phyloP scores from a whole-genome alignment of 1,140 invertebrate species.

The Oedothorax gibbosus region DNA sequence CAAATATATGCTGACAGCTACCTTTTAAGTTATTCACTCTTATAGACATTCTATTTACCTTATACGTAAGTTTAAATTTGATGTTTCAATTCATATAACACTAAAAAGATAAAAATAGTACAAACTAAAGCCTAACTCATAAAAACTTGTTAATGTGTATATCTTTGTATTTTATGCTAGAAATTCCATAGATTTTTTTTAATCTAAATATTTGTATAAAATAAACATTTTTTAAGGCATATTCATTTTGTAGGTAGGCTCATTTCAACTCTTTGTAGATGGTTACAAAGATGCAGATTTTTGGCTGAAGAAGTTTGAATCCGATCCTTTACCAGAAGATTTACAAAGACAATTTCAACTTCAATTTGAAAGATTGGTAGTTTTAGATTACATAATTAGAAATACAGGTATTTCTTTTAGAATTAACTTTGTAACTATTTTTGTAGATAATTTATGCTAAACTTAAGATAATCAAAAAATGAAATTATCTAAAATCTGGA shows the following conservation, averaged over 20 bases:
- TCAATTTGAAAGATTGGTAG: constrained; percentile 95
- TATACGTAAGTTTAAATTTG: too few species aligned
- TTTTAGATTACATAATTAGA: constrained; percentile 98
- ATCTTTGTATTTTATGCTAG: not conserved
- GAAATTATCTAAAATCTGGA: too few species aligned
- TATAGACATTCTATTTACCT: too few species aligned
- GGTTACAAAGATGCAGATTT: constrained; percentile 98
- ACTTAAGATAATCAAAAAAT: not conserved
- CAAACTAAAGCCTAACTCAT: too few species aligned
- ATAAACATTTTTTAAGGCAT: too few species aligned
- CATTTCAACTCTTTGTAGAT: constrained; percentile 98
- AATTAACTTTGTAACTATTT: too few species aligned
- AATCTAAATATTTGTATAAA: not conserved
- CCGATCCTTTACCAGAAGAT: constrained; percentile 81
- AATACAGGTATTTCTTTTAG: constrained; percentile 78
- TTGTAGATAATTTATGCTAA: not conserved
- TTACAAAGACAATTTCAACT: constrained; percentile 88
- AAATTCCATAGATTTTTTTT: not conserved
- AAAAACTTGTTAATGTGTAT: too few species aligned
- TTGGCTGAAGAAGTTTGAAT: constrained; percentile 94
- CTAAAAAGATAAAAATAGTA: too few species aligned
- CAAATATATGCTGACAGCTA: too few species aligned
- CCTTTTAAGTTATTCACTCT: too few species aligned
- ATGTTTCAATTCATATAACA: too few species aligned
- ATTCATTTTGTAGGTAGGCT: constrained; percentile 75